Base-by-base conservation (phyloP, 2,797 vertebrate genomes). In the Neosilurus hyrtlii region DNA sequence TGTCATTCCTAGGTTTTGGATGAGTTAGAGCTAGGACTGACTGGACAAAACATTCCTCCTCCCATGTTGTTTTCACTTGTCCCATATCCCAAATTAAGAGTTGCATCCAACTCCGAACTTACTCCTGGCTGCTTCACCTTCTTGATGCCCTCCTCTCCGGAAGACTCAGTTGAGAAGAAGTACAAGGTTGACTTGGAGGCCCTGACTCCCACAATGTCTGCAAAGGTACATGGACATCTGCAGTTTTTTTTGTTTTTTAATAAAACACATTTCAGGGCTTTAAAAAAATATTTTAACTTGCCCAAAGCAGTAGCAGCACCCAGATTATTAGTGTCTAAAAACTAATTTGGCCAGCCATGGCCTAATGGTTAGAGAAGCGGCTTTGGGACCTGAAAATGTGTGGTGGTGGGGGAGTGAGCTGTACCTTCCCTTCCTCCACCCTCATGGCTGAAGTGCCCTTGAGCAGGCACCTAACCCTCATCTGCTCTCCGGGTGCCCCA, bases 1-100 rank as follows among this genome's bases (percentile, higher is more conserved):
- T 74, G 12, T 74, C 20, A 72, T 59, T 11, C 20, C 11, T 87
- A 99, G 97, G 89, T 97, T 83, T 89, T 97, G 86, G 92, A 96
- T 65, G 76, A 89, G 65, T 85, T 98, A 82, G 96, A 95, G 0
- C 85, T 96, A 83, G 95, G 95, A 65, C 90, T 93, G 0, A 89
- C 88, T 0, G 93, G 94, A 15, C 95, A 94, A 16, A 93, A 93
- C 16, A 91, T 96, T 71, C 93, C 93, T 8, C 91, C 94, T 52
- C 83, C 96, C 0, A 51, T 86, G 80, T 89, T 91, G 3, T 95
- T 96, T 88, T 96, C 96, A 0, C 56, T 95, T 14, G 86, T 97
- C 83, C 77, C 52, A 2, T 96, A 94, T 82, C 96, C 96, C 0
- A 74, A 86, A 87, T 89, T 88, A 85, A 90, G 94, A 35, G 20